Evolutionary conservation across 2,797 vertebrate species (phyloP), one percentile per base, ranked within the genome.

Genomic region (Mus spretus): DNA sequence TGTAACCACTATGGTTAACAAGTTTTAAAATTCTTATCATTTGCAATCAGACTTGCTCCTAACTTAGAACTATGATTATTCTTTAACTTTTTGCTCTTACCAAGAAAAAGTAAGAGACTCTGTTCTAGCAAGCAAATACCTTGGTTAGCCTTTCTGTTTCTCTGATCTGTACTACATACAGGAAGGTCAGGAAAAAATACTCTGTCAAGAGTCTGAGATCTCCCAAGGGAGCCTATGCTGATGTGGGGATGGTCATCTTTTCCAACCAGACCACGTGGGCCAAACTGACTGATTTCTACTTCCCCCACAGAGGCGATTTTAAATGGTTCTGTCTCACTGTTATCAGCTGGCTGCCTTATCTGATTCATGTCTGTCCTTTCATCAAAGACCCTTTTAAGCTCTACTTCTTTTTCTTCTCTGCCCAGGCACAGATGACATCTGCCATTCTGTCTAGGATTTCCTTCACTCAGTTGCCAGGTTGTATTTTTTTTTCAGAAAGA

Each of bases 251-350:
- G 92, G 61, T 61, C 79, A 74, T 44, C 44, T 83, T 94, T 77
- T 65, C 55, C 12, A 37, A 28, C 82, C 40, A 89, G 77, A 77
- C 44, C 91, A 47, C 63, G 59, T 0, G 6, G 72, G 47, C 34
- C 89, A 77, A 37, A 59, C 50, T 47, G 79, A 96, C 57, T 85
- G 89, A 95, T 90, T 96, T 93, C 34, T 83, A 72, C 63, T 92
- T 63, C 67, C 72, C 3, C 24, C 15, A 40, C 50, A 55, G 34
- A 93, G 86, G 77, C 4, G 5, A 63, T 59, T 91, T 88, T 50
- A 94, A 95, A 95, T 96, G 79, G 86, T 61, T 79, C 86, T 89
- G 44, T 91, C 83, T 72, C 13, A 63, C 28, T 53, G 3, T 93
- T 95, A 91, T 90, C 94, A 92, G 20, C 28, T 31, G 0, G 0